phyloP scores from a whole-genome alignment of 2,113 vertebrate species.

The Tinamus guttatus region DNA sequence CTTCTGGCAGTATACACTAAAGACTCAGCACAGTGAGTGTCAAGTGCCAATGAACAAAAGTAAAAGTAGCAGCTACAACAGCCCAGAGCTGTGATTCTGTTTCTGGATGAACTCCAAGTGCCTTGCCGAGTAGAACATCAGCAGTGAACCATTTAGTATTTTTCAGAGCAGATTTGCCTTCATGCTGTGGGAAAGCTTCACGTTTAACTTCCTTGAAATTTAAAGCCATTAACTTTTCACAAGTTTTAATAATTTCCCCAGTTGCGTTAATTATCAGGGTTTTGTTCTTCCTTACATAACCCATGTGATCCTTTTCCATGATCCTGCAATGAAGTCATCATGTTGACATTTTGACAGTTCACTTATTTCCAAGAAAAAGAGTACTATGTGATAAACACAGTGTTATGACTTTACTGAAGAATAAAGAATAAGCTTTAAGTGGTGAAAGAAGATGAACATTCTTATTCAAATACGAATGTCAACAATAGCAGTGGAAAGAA shows the following conservation, averaged over 20 bases:
- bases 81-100: conserved; percentile 28
- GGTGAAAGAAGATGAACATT: not conserved
- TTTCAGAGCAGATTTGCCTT: not conserved
- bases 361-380: conserved; percentile 9
- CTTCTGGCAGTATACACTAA: not conserved
- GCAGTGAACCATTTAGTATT: not conserved
- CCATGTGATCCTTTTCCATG: not conserved
- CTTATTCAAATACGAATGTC: conserved; percentile 10
- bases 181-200: not conserved
- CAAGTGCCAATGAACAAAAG: conserved; percentile 40
- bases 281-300: conserved; percentile 24
- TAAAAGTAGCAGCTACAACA: conserved; percentile 24
- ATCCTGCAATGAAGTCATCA: conserved; percentile 11
- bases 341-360: conserved; percentile 31
- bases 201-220: not conserved
- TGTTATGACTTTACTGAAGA: conserved; percentile 29
- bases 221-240: not conserved
- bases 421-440: not conserved
- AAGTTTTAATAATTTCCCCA: conserved; percentile 10
- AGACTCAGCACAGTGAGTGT: not conserved
- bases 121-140: not conserved
- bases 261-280: not conserved
- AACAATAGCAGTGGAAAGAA: not conserved
- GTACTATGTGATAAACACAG: not conserved
- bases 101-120: conserved; percentile 35